Conservation (phyloP, 2,113 vertebrate species). For the Hoplias malabaricus region DNA sequence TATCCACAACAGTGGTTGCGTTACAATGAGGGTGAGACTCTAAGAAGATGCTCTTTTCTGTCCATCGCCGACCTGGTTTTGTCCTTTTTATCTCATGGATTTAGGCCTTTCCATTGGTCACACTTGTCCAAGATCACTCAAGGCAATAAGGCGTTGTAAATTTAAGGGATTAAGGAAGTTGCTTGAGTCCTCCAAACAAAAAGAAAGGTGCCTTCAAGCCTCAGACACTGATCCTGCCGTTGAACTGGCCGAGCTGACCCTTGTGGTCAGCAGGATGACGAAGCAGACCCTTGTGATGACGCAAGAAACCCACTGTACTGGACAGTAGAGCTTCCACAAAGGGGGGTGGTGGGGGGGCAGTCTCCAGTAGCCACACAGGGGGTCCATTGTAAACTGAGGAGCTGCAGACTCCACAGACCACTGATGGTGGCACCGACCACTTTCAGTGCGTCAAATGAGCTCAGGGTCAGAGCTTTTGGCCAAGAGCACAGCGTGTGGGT, state of each 20-base stretch:
- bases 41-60: background rate
- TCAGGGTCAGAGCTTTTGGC: slow-evolving; percentile 18
- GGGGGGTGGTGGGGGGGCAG: no score
- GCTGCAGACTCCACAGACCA: background rate
- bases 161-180: background rate
- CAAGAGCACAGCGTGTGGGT: slow-evolving; percentile 37
- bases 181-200: background rate
- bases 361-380: slow-evolving; percentile 20
- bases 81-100: background rate
- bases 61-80: background rate
- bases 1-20: no score
- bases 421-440: background rate
- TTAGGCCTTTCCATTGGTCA: background rate
- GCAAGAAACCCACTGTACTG: slow-evolving; percentile 1
- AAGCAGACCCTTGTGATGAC: background rate
- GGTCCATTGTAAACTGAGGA: slow-evolving; percentile 21
- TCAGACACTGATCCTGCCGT: background rate
- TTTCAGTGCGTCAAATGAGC: slow-evolving; percentile 37
- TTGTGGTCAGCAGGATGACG: background rate
- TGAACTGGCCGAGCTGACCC: background rate
- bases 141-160: background rate
- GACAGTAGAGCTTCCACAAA: background rate
- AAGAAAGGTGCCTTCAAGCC: background rate
- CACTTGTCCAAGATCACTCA: background rate
- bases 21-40: background rate